These are phyloP conservation scores for Urechis unicinctus DNA, from an alignment of 2,888 invertebrate species.

Conservation along the genomic window DNA sequence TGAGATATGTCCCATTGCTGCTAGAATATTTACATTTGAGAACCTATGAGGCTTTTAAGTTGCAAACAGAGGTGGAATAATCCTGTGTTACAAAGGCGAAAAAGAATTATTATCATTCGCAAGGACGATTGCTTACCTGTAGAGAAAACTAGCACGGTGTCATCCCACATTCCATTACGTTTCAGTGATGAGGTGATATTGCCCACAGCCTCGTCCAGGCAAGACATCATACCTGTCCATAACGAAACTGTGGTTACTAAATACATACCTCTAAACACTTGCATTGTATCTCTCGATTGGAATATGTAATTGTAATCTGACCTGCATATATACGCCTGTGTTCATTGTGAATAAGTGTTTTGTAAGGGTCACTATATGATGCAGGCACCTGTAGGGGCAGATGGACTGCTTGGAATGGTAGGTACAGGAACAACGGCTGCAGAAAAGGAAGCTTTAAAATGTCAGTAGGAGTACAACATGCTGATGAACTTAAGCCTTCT, in stretches of 20 bases:
- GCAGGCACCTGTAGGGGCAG: constrained; percentile 27
- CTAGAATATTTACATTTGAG: too few relatives aligned
- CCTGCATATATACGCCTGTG: constrained; percentile 25
- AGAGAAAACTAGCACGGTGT: constrained; percentile 77
- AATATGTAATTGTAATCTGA: constrained; percentile 11
- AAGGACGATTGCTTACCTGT: too few relatives aligned
- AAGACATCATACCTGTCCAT: constrained; percentile 22
- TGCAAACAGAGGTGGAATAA: too few relatives aligned
- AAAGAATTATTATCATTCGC: too few relatives aligned
- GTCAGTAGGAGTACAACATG: too few relatives aligned
- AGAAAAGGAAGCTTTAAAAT: too few relatives aligned
- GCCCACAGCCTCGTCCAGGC: constrained; percentile 25
- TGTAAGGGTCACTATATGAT: constrained; percentile 17
- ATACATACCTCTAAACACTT: too few relatives aligned
- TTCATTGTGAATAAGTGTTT: constrained; percentile 19
- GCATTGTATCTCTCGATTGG: background rate
- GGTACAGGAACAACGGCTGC: constrained; percentile 22
- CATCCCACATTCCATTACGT: constrained; percentile 48
- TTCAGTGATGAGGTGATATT: constrained; percentile 21
- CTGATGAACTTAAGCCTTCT: too few relatives aligned
- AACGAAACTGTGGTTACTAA: too few relatives aligned
- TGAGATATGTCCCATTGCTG: too few relatives aligned
- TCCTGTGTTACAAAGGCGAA: too few relatives aligned
- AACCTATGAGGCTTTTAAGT: too few relatives aligned
- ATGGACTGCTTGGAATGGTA: constrained; percentile 42